Base-by-base conservation (phyloP, 2,797 vertebrate species). In the Choloepus didactylus region DNA sequence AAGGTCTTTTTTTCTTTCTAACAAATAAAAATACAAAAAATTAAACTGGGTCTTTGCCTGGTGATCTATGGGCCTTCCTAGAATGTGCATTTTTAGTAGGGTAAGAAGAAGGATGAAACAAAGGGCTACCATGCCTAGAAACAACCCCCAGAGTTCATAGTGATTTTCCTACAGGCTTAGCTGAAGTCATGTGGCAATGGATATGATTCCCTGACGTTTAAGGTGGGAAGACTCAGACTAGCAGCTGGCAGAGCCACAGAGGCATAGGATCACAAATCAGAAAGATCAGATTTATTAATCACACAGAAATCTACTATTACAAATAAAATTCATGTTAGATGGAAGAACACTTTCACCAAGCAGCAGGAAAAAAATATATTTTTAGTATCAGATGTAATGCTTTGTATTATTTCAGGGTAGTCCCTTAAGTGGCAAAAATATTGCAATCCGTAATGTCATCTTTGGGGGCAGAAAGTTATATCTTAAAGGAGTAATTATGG, bases 1-100 rank as follows among this genome's bases (percentile, higher is more conserved):
- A 98, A 98, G 98, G 98, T 97, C 98, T 97, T 95, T 87, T 62
- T 87, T 87, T 88, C 54, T 56, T 3, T 56, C 54, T 56, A 21
- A 56, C 6, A 56, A 19, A 19, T 19, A 56, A 56, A 54, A 56
- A 56, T 19, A 6, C 54, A 35, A 56, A 56, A 56, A 95, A 89
- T 51, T 44, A 96, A 88, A 87, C 0, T 75, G 27, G 29, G 19
- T 85, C n/a, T 93, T 56, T 77, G 19, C 29, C 69, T 67, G 29
- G 14, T 90, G 29, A 69, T 5, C 31, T 66, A 21, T 70, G 35
- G 62, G 25, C 41, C 75, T 92, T 75, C 44, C 73, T 64, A 18
- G 51, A 94, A 88, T 35, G 6, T 35, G n/a, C 1, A 49, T 2
- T 1, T 67, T 64, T 59, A 64, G 2, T 44, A 69, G 31, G 16